Evolutionary conservation across 1,140 invertebrate species (phyloP), one percentile per base, ranked within the genome.

Genomic region (Nymphalis io): DNA sequence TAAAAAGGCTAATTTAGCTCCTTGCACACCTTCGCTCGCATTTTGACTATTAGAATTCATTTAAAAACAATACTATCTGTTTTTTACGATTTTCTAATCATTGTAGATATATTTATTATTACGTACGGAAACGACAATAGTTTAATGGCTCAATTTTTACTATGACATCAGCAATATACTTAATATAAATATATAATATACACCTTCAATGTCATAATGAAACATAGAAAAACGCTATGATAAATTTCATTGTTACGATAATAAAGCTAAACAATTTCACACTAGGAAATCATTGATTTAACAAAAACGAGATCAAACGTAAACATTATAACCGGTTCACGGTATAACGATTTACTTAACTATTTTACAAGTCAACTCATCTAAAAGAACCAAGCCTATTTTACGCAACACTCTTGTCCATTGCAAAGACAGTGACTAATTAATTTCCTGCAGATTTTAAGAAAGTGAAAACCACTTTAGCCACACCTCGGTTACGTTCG

Each of bases 371-470:
- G 68, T 70, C 53, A 59, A 59, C 64, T 67, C 64, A 70, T 70
- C 61, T 63, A 53, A 70, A 42, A 55, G 40, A 55, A 55, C 48
- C 48, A 55, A 64, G 60, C 62, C 27, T 53, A 53, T 64, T 65
- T 70, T 70, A 60, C 68, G 68, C 68, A 70, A 70, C 57, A 64
- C 68, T 57, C 44, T 61, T 64, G 42, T 63, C 61, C 61, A 58
- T 48, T 51, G 68, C 46, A 53, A 64, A 68, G 44, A 64, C 61
- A 66, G 67, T 78, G 72, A 78, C 75, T 83, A 84, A 86, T 84
- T 83, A 84, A 83, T 84, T 80, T 82, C 76, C 75, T 79, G 74
- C 76, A 74, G 70, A 74, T 80, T 79, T 78, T 79, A 85, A 81
- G 81, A 84, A 85, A 85, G 81, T 80, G 71, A 75, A 78, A 78